These are phyloP conservation scores for Rissa tridactyla DNA, from an alignment of 2,113 vertebrate genomes.

Conservation along the genomic window DNA sequence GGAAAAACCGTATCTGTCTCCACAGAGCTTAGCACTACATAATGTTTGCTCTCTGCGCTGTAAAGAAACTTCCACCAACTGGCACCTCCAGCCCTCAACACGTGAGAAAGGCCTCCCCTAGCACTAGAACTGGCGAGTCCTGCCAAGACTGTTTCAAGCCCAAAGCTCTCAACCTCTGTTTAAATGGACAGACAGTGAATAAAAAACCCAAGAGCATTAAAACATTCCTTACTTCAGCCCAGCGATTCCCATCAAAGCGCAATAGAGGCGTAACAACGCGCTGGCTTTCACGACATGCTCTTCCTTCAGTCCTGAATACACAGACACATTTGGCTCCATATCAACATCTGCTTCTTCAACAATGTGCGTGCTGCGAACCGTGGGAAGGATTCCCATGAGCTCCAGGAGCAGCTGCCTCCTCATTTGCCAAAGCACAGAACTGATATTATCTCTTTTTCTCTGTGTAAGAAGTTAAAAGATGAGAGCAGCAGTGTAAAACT, in stretches of 20 bases:
- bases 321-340: slow-evolving; percentile 75
- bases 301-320: slow-evolving; percentile 91
- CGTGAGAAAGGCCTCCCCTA: background rate
- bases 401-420: slow-evolving; percentile 94
- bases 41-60: background rate
- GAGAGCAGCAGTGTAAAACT: background rate
- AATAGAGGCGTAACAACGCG: slow-evolving; percentile 92
- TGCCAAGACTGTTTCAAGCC: background rate
- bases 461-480: slow-evolving; percentile 54
- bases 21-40: background rate
- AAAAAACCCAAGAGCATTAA: background rate
- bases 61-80: background rate
- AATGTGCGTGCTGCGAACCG: slow-evolving; percentile 85
- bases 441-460: slow-evolving; percentile 90
- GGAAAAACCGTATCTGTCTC: background rate
- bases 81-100: background rate
- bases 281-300: slow-evolving; percentile 98
- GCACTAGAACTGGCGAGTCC: fast-evolving
- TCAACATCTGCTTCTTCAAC: slow-evolving; percentile 81
- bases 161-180: background rate
- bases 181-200: background rate
- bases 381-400: slow-evolving; percentile 93
- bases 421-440: slow-evolving; percentile 98
- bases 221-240: slow-evolving; percentile 86
- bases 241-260: slow-evolving; percentile 96